Evolutionary conservation across 2,113 vertebrate genomes (phyloP).

Genomic region (Pteronura brasiliensis): DNA sequence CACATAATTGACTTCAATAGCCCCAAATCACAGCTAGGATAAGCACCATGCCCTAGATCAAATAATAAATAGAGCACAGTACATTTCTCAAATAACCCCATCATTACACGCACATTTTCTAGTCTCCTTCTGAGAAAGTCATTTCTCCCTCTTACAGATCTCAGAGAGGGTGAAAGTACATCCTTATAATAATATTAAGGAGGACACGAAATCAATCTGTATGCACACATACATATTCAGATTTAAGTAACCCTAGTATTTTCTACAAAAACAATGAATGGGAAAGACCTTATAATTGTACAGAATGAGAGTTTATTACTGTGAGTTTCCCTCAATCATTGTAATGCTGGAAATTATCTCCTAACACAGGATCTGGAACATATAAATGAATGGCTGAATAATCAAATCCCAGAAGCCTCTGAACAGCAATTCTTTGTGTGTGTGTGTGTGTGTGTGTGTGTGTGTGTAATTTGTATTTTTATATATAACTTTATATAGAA

Average conservation of each 20-base stretch:
- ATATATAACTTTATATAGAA: not conserved
- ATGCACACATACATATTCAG: not conserved
- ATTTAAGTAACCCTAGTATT: not conserved
- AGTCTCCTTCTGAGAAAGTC: slow-evolving; percentile 4
- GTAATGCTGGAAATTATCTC: not conserved
- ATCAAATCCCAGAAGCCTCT: not conserved
- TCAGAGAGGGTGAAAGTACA: not conserved
- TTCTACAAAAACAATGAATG: not conserved
- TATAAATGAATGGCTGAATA: not conserved
- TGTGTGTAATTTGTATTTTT: not conserved
- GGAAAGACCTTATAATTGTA: not conserved
- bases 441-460: not conserved
- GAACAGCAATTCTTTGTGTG: not conserved
- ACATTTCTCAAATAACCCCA: slow-evolving; percentile 41
- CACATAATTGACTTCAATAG: slow-evolving; percentile 11
- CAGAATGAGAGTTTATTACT: not conserved
- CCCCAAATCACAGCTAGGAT: not conserved
- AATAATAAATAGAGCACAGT: slow-evolving; percentile 45
- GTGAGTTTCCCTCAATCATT: not conserved
- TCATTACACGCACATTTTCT: slow-evolving; percentile 41
- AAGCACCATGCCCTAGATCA: slow-evolving; percentile 14
- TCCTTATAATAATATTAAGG: slow-evolving; percentile 4
- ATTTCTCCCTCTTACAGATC: slow-evolving; percentile 29
- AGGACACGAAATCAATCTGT: not conserved
- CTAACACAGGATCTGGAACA: not conserved